phyloP scores from a whole-genome alignment of 2,888 invertebrate species.

The Didymodactylos carnosus region DNA sequence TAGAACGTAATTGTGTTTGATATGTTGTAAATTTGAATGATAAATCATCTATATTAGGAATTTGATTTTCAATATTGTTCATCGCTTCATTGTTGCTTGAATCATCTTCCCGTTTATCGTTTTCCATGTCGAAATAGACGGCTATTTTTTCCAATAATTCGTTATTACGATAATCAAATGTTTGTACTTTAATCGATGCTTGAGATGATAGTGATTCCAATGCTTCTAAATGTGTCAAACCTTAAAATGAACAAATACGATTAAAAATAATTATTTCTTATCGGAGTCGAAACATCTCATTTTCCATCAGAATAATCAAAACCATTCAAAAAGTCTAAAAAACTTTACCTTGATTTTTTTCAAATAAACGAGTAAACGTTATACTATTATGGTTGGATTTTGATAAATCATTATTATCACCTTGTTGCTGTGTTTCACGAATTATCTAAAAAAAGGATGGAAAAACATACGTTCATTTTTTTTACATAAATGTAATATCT shows the following conservation, averaged over 20 bases:
- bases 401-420: slow-evolving; percentile 37
- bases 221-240: slow-evolving; percentile 63
- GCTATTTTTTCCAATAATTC: background rate
- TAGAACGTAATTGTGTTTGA: background rate
- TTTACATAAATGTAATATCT: no score
- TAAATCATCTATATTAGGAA: background rate
- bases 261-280: slow-evolving; percentile 8
- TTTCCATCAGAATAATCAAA: slow-evolving; percentile 22
- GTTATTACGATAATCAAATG: background rate
- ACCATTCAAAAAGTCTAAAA: background rate
- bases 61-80: background rate
- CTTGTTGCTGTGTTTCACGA: slow-evolving; percentile 49
- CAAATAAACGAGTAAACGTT: slow-evolving; percentile 18
- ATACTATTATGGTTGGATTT: slow-evolving; percentile 34
- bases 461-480: no score
- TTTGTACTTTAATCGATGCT: slow-evolving; percentile 22
- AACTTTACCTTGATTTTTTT: slow-evolving; percentile 2
- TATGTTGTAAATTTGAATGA: background rate
- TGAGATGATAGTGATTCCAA: slow-evolving; percentile 69
- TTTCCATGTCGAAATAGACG: background rate
- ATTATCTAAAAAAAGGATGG: slow-evolving; percentile 17
- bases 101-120: background rate
- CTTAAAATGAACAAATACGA: slow-evolving; percentile 17
- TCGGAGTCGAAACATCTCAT: no score
- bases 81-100: background rate